Conservation (phyloP, 2,888 invertebrate species). For the Acanthosoma haemorrhoidale region DNA sequence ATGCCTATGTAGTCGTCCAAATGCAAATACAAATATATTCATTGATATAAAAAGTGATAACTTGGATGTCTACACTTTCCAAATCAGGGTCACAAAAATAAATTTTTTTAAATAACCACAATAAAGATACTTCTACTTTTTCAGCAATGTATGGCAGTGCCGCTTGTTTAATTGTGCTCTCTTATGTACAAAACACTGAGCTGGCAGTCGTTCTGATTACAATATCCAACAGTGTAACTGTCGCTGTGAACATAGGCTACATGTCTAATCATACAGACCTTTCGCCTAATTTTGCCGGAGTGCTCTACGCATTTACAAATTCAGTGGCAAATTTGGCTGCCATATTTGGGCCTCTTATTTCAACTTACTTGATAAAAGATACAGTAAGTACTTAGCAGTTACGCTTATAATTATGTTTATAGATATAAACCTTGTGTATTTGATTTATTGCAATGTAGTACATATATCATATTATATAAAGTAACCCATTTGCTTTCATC, state of each 20-base stretch:
- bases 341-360: conserved; percentile 32
- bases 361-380: conserved; percentile 31
- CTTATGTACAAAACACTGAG: conserved; percentile 29
- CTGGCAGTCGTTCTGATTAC: conserved; percentile 45
- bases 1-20: too few species aligned
- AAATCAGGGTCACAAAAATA: too few species aligned
- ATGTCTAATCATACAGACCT: conserved; percentile 47
- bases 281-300: conserved; percentile 47
- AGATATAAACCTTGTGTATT: neutral
- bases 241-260: conserved; percentile 47
- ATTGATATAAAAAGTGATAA: too few species aligned
- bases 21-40: neutral
- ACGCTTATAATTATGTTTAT: neutral
- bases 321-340: conserved; percentile 42
- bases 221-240: conserved; percentile 44
- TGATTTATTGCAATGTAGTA: neutral
- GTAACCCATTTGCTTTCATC: too few species aligned
- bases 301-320: conserved; percentile 47
- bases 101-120: too few species aligned
- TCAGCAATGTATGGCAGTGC: conserved; percentile 1
- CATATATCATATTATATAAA: too few species aligned
- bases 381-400: conserved; percentile 24
- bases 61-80: too few species aligned
- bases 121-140: neutral
- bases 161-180: conserved; percentile 20